Base-by-base conservation (phyloP, 64 coral and sea anemone genomes). In the Dendrophyllia cribrosa region DNA sequence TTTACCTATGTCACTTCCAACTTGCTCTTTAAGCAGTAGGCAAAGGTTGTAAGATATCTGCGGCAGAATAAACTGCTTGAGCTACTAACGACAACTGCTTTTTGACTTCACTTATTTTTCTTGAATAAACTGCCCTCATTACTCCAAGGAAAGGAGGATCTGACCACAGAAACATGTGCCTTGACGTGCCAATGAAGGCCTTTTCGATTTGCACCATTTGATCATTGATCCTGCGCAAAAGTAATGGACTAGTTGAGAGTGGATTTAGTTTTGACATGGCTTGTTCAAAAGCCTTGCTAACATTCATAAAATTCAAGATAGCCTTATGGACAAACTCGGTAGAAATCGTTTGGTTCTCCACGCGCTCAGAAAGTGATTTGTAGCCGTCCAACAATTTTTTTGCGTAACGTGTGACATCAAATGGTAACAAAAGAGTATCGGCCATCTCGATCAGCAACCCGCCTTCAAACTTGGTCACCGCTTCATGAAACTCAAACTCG, bases 401-500 rank as follows among this genome's bases (percentile, higher is more conserved):
- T 21, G 82, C 85, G 51, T 98, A 98, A 11, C 77, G 83, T 20
- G 51, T 66, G 1, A 90, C 87, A 22, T 79, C 77, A 87, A 98
- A 82, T 56, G 87, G 86, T 2, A 98, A 66, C 14, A 98, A n/a
- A 12, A 90, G 79, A 50, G 17, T 81, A 53, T 98, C 90, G 1
- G 86, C 89, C 34, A 95, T 80, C 1, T 89, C 84, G 14, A 95
- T 53, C 23, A 98, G 47, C 21, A 98, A 62, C 3, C 74, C 86
- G 1, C 89, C 96, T 20, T 80, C 77, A 10, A 98, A 82, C 46
- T 98, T 77, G 14, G 93, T 68, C 15, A 98, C 67, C 4, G 87
- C 77, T 34, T 92, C 85, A 59, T 98, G 96, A 43, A 93, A 89
- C 51, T 89, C 61, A 74, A 92, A 98, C 5, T 87, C 51, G 16